Evolutionary conservation across 2,113 vertebrate species (phyloP), one percentile per base, ranked within the genome.

Genomic region (Trichechus manatus): DNA sequence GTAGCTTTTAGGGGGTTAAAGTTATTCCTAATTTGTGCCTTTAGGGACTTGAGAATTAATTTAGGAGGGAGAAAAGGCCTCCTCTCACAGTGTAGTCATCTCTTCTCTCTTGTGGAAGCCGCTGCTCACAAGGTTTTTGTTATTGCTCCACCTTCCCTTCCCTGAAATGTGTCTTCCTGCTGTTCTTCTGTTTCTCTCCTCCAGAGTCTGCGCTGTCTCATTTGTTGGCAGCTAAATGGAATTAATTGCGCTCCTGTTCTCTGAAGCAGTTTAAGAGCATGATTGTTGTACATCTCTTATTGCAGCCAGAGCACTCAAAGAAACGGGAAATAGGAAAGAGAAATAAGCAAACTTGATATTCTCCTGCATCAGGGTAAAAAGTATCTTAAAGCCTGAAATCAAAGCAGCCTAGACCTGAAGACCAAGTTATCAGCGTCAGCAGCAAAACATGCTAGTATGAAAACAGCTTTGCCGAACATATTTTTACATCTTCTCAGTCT

Each of bases 251-350:
- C 50, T 74, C 74, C 90, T 96, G 81, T 93, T 97, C 95, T 97
- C 92, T 96, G 95, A 98, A 97, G 86, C 92, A 97, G 77, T 97
- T 96, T 91, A 97, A 96, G 97, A 98, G 94, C 91, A 95, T 81
- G 89, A 91, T 98, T 97, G 96, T 96, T 98, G 78, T 92, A 89
- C 95, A 96, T 97, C 97, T 97, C 47, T 50, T 96, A 95, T 96
- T 95, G 95, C 36, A 98, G 92, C 97, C 89, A 96, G 79, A 85
- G 92, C 77, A 94, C 92, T 97, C 87, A 96, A 97, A 98, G 61
- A 63, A 91, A 94, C 90, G 93, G 63, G 89, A 91, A 93, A n/a
- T 39, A 97, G 86, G 31, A 79, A 92, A 95, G 91, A 94, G 87
- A 98, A 86, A 74, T 75, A 84, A 84, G 91, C 22, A 7, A 72